Evolutionary conservation across 1,140 invertebrate genomes (phyloP), one percentile per base, ranked within the genome.

Genomic region (Euschistus heros): DNA sequence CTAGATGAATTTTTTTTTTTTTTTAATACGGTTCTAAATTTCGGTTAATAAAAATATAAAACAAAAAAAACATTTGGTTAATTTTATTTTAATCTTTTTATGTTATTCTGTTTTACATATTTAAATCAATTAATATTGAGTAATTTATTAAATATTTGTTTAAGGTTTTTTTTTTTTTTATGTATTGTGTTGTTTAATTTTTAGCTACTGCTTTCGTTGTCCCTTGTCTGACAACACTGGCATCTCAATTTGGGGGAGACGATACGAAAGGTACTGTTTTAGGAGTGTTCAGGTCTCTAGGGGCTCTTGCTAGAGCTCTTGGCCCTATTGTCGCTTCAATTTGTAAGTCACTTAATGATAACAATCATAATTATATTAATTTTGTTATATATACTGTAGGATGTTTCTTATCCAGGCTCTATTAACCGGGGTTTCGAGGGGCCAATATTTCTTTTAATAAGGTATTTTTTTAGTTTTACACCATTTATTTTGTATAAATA

Each of bases 171-270:
- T 8, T 57, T 2, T 18, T 54, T 18, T n/a, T n/a, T n/a, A n/a
- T n/a, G n/a, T n/a, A n/a, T n/a, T n/a, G n/a, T 30, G 2, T 4
- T 30, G 7, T 50, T 60, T 68, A 27, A 59, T 64, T 76, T 68
- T 74, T 75, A 93, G 91, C 93, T 14, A 95, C 94, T 2, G 90
- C 93, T 5, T 89, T 94, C 75, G 92, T 94, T 52, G 93, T 98
- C 10, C 94, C 94, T 24, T 96, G 93, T 74, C 80, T 97, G 73
- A 97, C 90, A 68, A 91, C 93, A 14, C 75, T 95, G 73, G 91
- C 92, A 0, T 92, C 93, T 7, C 80, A 84, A 66, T 86, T 88
- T 75, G 91, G 92, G 6, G 81, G 86, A 22, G 81, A 81, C 63
- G 84, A 88, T 73, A 89, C 96, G 73, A 96, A 97, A 74, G 96